Evolutionary conservation across 2,797 vertebrate genomes (phyloP), one percentile per base, ranked within the genome.

Genomic region (Pantherophis vulpinus): DNA sequence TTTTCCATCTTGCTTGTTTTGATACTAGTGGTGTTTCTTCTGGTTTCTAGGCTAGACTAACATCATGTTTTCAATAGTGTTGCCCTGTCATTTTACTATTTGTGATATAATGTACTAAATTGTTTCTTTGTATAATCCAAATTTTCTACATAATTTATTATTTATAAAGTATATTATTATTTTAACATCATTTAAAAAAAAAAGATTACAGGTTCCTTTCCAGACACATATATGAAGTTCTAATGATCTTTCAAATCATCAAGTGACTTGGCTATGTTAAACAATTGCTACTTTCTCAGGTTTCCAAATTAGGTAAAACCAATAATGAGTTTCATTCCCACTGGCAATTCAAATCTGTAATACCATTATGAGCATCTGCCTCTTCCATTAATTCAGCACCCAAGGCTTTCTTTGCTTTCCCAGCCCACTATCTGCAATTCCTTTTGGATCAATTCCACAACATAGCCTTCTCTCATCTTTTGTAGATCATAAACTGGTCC

Each of bases 351-450:
- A 74, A 16, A 90, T 90, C 88, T 90, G 63, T 92, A 66, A n/a
- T 63, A 74, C 6, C 90, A 66, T 74, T 90, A 79, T 61, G 86
- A 92, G 79, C 83, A 90, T 92, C 56, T 92, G 61, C 63, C 63
- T 92, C 61, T 47, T 42, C 88, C 61, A 94, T 93, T 89, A 92
- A 91, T 93, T 89, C 63, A 91, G 12, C 59, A 93, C 87, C 93
- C 87, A 89, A 87, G 93, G 59, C 88, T 93, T 88, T 93, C 89
- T 91, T 51, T 91, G 90, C 90, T 83, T 47, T 88, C 86, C 61
- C 42, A 90, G 1, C 10, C 79, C 25, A 54, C 59, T 83, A 87
- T 90, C 88, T 79, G 86, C 86, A 90, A 11, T 51, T n/a, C 29
- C 59, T 94, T 56, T 79, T 88, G 27, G n/a, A 86, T 58, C 88